A percentile compares a stretch with the other conserved stretches of the same genome.
Conservation (phyloP, 1,140 invertebrate species). For the Platyscapa corneri region DNA sequence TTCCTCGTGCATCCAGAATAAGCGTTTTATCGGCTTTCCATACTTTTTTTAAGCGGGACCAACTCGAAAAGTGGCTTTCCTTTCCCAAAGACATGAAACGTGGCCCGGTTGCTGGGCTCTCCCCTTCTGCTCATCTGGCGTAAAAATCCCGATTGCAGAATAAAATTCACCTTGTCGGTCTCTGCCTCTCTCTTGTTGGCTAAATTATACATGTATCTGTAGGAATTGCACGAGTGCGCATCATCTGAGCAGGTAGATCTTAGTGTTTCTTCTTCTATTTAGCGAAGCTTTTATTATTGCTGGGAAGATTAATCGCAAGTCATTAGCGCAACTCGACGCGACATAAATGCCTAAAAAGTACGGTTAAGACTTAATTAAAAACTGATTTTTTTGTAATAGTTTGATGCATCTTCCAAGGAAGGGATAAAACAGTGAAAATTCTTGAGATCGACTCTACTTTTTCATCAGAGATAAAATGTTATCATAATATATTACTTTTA, state of each 20-base stretch:
- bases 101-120: neutral
- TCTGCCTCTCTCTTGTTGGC: neutral
- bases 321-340: conserved; percentile 13
- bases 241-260: neutral
- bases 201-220: neutral
- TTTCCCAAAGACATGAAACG: neutral
- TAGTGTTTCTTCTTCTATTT: neutral
- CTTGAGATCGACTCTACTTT: neutral
- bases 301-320: conserved; percentile 32
- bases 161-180: neutral
- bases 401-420: neutral
- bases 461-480: neutral
- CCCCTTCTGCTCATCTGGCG: neutral
- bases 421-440: neutral
- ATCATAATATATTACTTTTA: neutral
- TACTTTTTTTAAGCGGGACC: neutral
- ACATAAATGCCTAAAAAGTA: neutral
- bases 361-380: neutral
- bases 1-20: neutral
- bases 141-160: conserved; percentile 27
- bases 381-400: neutral
- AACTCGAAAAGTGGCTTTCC: neutral
- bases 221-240: neutral
- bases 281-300: neutral
- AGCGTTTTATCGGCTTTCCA: neutral